Evolutionary conservation across 2,113 vertebrate species (phyloP).

Genomic region (Perccottus glenii): DNA sequence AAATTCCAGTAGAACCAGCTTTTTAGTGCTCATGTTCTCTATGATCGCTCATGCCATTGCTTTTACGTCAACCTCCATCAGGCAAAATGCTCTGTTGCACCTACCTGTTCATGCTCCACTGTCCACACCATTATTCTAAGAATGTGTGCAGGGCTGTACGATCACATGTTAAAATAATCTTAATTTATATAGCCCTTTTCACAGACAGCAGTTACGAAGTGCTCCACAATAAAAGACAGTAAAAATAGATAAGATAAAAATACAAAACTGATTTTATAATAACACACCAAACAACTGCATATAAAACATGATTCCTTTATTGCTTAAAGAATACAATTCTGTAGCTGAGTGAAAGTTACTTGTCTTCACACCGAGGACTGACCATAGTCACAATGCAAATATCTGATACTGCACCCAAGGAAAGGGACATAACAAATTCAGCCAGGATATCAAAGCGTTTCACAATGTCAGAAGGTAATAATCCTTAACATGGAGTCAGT

Average conservation of each 20-base stretch:
- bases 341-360: constrained; percentile 85
- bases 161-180: background rate
- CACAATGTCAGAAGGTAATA: constrained; percentile 59
- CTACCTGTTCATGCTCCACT: constrained; percentile 18
- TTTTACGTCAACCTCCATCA: background rate
- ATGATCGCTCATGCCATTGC: constrained; percentile 43
- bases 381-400: constrained; percentile 87
- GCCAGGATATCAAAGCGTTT: constrained; percentile 79
- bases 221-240: too few species aligned
- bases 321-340: constrained; percentile 98
- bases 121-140: background rate
- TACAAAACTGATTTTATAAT: background rate
- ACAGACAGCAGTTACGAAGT: too few species aligned
- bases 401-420: constrained; percentile 83
- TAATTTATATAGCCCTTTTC: too few species aligned
- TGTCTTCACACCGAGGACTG: constrained; percentile 82
- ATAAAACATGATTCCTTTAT: constrained; percentile 97
- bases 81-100: constrained; percentile 9
- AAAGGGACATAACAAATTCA: constrained; percentile 70
- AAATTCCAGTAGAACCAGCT: constrained; percentile 23
- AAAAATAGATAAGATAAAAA: too few species aligned
- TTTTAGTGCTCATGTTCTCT: constrained; percentile 57
- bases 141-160: background rate
- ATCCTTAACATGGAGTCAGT: constrained; percentile 44
- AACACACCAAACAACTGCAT: constrained; percentile 61